Percentiles rank a stretch among this genome's conserved stretches.
Conservation (phyloP, 2,797 vertebrate species). For the Chaetophractus vellerosus region DNA sequence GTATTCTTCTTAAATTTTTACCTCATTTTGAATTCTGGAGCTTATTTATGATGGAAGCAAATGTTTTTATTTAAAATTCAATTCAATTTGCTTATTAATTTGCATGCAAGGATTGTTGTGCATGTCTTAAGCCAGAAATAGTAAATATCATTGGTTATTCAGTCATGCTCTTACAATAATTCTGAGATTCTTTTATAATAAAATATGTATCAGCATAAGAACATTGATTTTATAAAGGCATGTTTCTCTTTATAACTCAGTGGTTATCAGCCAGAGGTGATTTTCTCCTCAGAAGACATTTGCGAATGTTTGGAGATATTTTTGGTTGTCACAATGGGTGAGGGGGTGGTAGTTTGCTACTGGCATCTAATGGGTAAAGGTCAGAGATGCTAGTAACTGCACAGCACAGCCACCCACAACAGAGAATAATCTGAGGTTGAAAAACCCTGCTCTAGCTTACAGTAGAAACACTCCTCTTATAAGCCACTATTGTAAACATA, state of each 20-base stretch:
- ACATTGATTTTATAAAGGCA: background rate
- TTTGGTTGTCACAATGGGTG: background rate
- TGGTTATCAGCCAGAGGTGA: background rate
- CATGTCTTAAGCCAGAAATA: constrained; percentile 3
- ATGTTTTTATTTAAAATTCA: background rate
- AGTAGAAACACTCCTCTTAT: background rate
- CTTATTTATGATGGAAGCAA: background rate
- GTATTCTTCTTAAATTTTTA: background rate
- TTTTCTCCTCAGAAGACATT: background rate
- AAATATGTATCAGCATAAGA: background rate
- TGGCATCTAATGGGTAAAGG: background rate
- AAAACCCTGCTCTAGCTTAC: background rate
- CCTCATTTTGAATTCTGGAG: background rate
- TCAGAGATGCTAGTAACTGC: background rate
- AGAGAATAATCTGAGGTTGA: background rate
- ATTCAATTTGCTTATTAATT: constrained; percentile 1
- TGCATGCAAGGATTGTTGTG: background rate
- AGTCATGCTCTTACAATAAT: background rate
- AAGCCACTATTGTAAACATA: background rate
- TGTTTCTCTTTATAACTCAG: background rate
- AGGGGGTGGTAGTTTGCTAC: background rate
- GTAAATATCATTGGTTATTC: background rate
- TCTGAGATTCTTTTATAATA: background rate
- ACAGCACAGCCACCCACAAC: background rate
- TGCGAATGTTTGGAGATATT: background rate